These are phyloP conservation scores for Oscheius sp. DNA, from an alignment of 1,140 invertebrate species.

Conservation along the genomic window DNA sequence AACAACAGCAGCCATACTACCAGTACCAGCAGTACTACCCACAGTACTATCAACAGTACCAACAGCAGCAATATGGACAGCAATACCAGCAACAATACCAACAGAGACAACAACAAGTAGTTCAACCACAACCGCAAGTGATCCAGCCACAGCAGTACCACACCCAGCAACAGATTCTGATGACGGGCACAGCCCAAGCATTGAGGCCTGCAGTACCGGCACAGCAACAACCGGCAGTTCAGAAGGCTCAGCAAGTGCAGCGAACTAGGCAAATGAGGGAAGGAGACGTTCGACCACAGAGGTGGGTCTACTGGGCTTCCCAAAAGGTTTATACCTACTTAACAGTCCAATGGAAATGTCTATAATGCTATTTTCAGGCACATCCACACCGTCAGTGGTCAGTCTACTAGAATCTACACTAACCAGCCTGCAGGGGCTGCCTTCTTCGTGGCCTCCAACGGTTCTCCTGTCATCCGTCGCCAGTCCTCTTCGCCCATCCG, in stretches of 20 bases:
- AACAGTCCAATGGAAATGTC: background rate
- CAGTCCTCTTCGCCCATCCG: no score
- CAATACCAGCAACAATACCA: background rate
- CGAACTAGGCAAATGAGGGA: background rate
- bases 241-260: background rate
- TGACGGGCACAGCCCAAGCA: no score
- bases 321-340: no score
- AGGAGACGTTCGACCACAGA: background rate
- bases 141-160: background rate
- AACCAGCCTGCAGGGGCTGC: background rate
- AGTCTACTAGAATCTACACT: background rate
- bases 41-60: background rate
- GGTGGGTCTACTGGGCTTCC: background rate
- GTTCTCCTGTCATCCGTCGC: no score
- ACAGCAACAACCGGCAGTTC: background rate
- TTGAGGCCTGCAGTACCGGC: background rate
- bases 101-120: background rate
- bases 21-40: conserved; percentile 4
- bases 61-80: background rate
- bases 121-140: no score
- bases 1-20: background rate
- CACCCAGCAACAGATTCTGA: conserved; percentile 1
- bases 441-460: background rate
- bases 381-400: background rate
- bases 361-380: background rate